Evolutionary conservation across 2,113 vertebrate species (phyloP), one percentile per base, ranked within the genome.

Genomic region (Muscicapa adusta): DNA sequence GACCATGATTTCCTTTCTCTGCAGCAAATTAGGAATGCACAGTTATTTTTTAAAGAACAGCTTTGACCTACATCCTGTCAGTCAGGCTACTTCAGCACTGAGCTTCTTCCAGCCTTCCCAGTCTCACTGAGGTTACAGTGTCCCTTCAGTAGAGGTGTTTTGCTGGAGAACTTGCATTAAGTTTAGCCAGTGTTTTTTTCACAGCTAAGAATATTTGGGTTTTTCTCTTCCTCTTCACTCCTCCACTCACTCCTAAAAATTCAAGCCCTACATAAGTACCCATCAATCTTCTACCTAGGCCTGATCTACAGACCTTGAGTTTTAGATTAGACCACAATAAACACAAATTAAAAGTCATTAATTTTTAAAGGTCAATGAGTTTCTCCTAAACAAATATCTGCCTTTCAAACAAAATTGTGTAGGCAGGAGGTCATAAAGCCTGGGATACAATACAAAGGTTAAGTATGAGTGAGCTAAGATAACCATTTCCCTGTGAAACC

Each of bases 401-500:
- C 29, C 45, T 90, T 91, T 15, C 45, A 90, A 85, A 70, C 36
- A 91, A 87, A 94, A 80, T 65, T 65, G 6, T 53, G 40, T 67
- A 83, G 60, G 63, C 63, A 88, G 63, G 56, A 88, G 72, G 67
- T 81, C 57, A 10, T 85, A 89, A 93, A 89, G 62, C 67, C 61
- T 76, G 36, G 31, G 54, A 92, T 88, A 48, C 58, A 57, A 48
- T 36, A 73, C 63, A 88, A 89, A 95, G 82, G 80, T 92, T 91
- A 89, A 92, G 40, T 91, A 40, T 63, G 40, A 86, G 50, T 63
- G 51, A 95, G 93, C 63, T 60, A 68, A 94, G 88, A 79, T 51
- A 94, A 78, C 40, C 9, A 63, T 95, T 94, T 96, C 89, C 94
- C 94, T 91, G 18, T 88, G 93, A 96, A 96, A 90, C 91, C 85